Evolutionary conservation across 30 jellyfish, hydroid and myxozoan species (phyloP).

Genomic region (Clytia hemisphaerica): DNA sequence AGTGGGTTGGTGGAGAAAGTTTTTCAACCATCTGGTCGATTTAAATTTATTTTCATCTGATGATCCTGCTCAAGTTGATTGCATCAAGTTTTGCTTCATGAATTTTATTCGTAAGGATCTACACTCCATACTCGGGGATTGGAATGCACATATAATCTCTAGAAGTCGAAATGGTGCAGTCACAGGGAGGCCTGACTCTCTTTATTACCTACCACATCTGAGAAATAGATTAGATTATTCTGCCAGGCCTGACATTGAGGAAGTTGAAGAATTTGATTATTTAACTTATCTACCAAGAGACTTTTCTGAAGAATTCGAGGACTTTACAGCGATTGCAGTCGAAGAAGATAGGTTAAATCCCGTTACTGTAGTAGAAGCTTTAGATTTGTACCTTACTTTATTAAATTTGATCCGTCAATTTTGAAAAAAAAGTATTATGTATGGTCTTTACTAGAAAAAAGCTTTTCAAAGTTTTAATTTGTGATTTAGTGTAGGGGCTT

Average conservation of each 20-base stretch:
- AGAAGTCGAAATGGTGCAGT: constrained; percentile 30
- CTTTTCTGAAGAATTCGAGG: constrained; percentile 41
- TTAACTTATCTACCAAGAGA: constrained; percentile 15
- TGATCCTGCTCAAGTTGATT: constrained; percentile 46
- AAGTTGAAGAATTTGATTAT: constrained; percentile 22
- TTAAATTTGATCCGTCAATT: neutral
- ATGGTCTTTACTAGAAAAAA: too few species aligned
- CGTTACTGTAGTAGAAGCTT: constrained; percentile 43
- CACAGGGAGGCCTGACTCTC: constrained; percentile 52
- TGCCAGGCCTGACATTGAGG: constrained; percentile 20
- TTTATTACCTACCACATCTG: constrained; percentile 44
- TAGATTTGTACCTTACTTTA: constrained; percentile 25
- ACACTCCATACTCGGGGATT: constrained; percentile 36
- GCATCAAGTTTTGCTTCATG: constrained; percentile 53
- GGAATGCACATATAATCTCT: constrained; percentile 38
- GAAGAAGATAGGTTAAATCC: constrained; percentile 21
- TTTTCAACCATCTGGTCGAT: constrained; percentile 46
- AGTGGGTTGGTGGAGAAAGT: constrained; percentile 65
- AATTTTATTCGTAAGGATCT: constrained; percentile 46
- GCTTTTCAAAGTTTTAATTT: too few species aligned
- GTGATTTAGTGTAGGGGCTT: too few species aligned
- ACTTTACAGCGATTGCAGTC: constrained; percentile 29
- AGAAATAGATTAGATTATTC: constrained; percentile 8
- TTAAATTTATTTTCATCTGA: constrained; percentile 19
- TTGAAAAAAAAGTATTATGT: too few species aligned